These are phyloP conservation scores for Rhinichthys klamathensis DNA, from an alignment of 2,113 vertebrate genomes.

Conservation along the genomic window DNA sequence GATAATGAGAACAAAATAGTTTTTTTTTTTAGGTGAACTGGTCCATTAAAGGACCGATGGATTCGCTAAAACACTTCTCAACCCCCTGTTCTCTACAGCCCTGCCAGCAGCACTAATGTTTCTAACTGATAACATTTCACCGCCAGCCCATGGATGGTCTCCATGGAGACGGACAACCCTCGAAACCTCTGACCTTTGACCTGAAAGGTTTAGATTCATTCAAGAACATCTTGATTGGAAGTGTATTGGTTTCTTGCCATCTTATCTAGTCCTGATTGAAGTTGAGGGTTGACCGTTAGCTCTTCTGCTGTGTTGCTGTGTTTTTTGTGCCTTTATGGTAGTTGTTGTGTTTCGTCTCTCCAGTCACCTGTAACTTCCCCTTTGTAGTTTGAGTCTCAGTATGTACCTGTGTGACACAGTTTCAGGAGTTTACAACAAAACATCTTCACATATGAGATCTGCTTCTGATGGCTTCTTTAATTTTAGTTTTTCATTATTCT, in stretches of 20 bases:
- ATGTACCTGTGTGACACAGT: conserved; percentile 23
- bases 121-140: conserved; percentile 35
- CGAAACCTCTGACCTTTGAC: conserved; percentile 46
- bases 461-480: background rate
- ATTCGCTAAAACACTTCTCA: conserved; percentile 51
- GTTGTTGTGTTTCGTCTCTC: conserved; percentile 2
- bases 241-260: background rate
- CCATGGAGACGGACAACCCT: conserved; percentile 87
- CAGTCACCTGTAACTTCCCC: conserved; percentile 30
- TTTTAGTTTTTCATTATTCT: background rate
- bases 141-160: conserved; percentile 76
- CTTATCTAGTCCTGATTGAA: background rate
- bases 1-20: background rate
- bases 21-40: background rate
- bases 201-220: background rate
- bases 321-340: conserved; percentile 30
- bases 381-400: conserved; percentile 41
- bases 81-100: conserved; percentile 68
- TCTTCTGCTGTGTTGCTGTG: conserved; percentile 23
- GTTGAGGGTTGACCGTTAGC: conserved; percentile 56
- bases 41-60: background rate
- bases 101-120: conserved; percentile 64
- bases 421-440: background rate
- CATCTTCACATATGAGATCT: background rate
- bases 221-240: background rate